phyloP scores from a whole-genome alignment of 2,797 vertebrate species.

The Bovichtus variegatus region DNA sequence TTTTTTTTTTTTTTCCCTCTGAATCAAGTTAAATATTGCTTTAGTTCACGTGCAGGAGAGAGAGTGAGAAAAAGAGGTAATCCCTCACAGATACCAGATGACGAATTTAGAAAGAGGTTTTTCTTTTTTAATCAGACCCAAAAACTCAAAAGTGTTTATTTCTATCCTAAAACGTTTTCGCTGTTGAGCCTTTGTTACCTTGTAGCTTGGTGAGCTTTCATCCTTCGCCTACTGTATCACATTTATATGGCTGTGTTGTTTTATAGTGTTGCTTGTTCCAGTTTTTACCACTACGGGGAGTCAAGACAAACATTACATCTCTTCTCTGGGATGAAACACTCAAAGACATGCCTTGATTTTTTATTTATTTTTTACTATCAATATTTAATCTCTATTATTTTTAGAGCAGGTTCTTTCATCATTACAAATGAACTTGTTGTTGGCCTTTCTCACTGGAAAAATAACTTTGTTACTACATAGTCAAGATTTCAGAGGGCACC shows the following conservation, averaged over 20 bases:
- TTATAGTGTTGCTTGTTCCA: conserved; percentile 32
- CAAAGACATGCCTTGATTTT: background rate
- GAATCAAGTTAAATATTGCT: background rate
- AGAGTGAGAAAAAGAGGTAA: background rate
- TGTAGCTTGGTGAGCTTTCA: conserved; percentile 1
- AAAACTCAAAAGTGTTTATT: background rate
- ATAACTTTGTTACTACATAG: background rate
- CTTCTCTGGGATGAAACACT: background rate
- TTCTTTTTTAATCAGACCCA: background rate
- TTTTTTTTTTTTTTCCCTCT: background rate
- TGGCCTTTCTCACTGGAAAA: background rate
- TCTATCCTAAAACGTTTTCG: background rate
- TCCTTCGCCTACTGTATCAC: background rate
- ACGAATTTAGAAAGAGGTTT: background rate
- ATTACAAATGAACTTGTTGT: background rate
- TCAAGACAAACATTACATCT: conserved; percentile 33
- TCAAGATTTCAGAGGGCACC: background rate
- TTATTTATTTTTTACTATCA: no score
- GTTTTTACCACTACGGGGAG: conserved; percentile 46
- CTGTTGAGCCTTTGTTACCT: background rate
- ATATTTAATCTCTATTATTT: background rate
- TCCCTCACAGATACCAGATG: conserved; percentile 1
- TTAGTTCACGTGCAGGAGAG: background rate
- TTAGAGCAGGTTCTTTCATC: background rate
- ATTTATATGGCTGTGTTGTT: background rate